Evolutionary conservation across 2,888 invertebrate genomes (phyloP), one percentile per base, ranked within the genome.

Genomic region (Nymphalis c-album): DNA sequence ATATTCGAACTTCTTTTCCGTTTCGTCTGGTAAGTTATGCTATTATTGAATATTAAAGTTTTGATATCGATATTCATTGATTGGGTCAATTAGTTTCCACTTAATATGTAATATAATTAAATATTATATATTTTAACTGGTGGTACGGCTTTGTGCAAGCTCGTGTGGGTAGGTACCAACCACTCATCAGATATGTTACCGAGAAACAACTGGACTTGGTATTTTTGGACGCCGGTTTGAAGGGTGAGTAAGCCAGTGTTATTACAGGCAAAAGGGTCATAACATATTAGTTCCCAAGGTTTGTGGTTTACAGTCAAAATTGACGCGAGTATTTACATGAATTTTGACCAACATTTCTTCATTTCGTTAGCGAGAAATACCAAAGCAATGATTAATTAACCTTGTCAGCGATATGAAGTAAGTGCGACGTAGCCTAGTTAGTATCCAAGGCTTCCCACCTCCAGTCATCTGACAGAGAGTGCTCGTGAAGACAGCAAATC

Each of bases 1-100:
- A 93, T 96, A 73, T 95, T 96, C 85, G 96, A 96, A 88, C 94
- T 96, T 68, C 93, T 95, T 71, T 94, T 95, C 79, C 92, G 96
- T 82, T 90, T 95, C 77, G 93, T 95, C 77, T 96, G 96, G 96
- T 95, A 86, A 88, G 93, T 83, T 53, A 22, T 53, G 6, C n/a
- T 31, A 26, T 55, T 55, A 55, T 31, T 26, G 17, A 7, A 31
- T 55, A 55, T 31, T 7, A 17, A 26, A 31, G 1, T 55, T 50
- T 7, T 2, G 10, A 50, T 20, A 50, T 50, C 18, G 50, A 50
- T 18, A 50, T 20, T 18, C 22, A 51, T 1, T 51, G 51, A 51
- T 22, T 40, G 40, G 13, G 13, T 40, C 13, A 13, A 13, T 13
- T 13, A 10, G 10, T 1, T 40, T 40, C 4, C 40, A 13, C 13